phyloP scores from a whole-genome alignment of 2,113 vertebrate species.

The Sinocyclocheilus anshuiensis region DNA sequence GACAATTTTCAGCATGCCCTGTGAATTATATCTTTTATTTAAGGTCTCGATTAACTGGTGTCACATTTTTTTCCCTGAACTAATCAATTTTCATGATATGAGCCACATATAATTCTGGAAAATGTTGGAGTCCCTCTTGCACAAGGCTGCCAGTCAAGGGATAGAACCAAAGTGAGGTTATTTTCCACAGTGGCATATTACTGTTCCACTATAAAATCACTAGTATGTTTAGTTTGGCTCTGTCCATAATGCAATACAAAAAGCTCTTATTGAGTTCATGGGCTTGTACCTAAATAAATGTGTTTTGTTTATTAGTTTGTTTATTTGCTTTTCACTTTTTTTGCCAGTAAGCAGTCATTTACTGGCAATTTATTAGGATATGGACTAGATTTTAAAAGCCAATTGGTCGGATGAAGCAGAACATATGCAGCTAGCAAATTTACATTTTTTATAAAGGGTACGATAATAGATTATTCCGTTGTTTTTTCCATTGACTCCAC shows the following conservation, averaged over 20 bases:
- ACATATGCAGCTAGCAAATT: neutral
- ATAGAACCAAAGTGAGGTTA: neutral
- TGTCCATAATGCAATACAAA: constrained; percentile 34
- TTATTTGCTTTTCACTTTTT: neutral
- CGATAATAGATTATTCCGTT: no score
- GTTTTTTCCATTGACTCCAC: neutral
- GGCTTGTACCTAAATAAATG: constrained; percentile 18
- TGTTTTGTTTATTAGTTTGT: neutral
- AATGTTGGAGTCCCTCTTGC: constrained; percentile 83
- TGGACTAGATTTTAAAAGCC: neutral
- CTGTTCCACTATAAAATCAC: constrained; percentile 42
- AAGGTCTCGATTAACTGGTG: constrained; percentile 93
- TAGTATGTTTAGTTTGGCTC: constrained; percentile 41
- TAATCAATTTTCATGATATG: constrained; percentile 98
- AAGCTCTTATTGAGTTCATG: neutral
- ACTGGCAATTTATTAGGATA: neutral
- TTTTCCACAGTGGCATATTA: constrained; percentile 26
- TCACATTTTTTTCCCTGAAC: constrained; percentile 83
- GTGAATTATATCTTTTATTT: constrained; percentile 96
- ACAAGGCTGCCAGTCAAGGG: constrained; percentile 45
- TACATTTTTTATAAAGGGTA: no score
- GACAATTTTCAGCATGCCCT: constrained; percentile 88
- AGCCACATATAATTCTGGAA: constrained; percentile 91
- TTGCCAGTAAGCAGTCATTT: neutral
- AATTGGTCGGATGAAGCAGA: neutral